Conservation (phyloP, 1,140 invertebrate genomes). For the Lutraria rhynchaena region DNA sequence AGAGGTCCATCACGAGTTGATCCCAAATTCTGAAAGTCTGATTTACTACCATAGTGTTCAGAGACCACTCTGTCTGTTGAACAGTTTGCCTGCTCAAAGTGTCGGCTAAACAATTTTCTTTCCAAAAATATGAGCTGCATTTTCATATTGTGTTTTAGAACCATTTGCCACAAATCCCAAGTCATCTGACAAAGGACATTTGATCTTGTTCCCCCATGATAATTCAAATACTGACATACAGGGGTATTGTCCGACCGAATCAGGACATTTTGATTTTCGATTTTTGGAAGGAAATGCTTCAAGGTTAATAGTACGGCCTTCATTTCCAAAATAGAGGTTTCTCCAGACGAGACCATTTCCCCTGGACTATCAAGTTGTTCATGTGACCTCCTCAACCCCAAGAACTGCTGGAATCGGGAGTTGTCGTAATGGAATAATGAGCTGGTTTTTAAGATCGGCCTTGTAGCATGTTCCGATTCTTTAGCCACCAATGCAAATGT, state of each 20-base stretch:
- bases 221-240: slow-evolving; percentile 32
- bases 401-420: slow-evolving; percentile 30
- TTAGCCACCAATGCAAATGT: slow-evolving; percentile 35
- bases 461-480: slow-evolving; percentile 31
- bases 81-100: slow-evolving; percentile 3
- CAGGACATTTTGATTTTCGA: slow-evolving; percentile 36
- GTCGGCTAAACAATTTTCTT: slow-evolving; percentile 6
- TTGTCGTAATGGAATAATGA: background rate
- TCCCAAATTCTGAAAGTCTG: slow-evolving; percentile 19
- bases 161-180: slow-evolving; percentile 21
- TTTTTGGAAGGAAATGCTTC: slow-evolving; percentile 39
- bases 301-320: slow-evolving; percentile 45
- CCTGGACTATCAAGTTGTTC: slow-evolving; percentile 35
- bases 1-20: slow-evolving; percentile 15
- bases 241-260: slow-evolving; percentile 37
- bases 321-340: slow-evolving; percentile 51
- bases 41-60: slow-evolving; percentile 22
- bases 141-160: background rate
- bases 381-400: slow-evolving; percentile 30
- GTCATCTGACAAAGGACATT: slow-evolving; percentile 2
- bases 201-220: slow-evolving; percentile 1
- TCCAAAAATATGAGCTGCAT: slow-evolving; percentile 13
- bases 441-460: slow-evolving; percentile 13
- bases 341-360: slow-evolving; percentile 19
- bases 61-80: slow-evolving; percentile 27